A percentile compares a stretch with the other conserved stretches of the same genome.
These are phyloP conservation scores for Semotilus atromaculatus DNA, from an alignment of 2,797 vertebrate species.

Conservation along the genomic window DNA sequence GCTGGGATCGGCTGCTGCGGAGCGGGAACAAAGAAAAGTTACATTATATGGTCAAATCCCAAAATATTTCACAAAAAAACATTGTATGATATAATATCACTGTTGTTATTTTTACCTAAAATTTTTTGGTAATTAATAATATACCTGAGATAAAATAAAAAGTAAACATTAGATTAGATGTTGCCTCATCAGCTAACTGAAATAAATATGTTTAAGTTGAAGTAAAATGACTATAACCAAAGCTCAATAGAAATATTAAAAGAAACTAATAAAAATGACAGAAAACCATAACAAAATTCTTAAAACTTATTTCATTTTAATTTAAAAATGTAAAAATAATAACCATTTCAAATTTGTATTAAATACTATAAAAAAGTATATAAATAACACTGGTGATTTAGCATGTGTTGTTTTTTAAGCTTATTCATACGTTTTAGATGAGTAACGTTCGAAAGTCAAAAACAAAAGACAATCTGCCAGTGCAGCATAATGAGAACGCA, in stretches of 20 bases:
- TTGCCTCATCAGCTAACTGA: not conserved
- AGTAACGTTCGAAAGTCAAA: not conserved
- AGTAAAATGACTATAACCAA: too few relatives aligned
- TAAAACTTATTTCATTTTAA: not conserved
- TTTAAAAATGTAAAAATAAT: not conserved
- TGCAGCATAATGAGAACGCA: conserved; percentile 25
- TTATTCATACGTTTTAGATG: not conserved
- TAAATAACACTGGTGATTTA: not conserved
- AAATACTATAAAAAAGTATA: not conserved
- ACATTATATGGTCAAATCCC: not conserved
- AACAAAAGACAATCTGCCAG: not conserved
- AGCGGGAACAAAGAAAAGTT: not conserved
- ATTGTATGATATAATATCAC: not conserved
- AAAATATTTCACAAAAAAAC: not conserved
- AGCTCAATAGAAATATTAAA: not conserved
- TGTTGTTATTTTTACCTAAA: not conserved
- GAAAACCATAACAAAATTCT: not conserved
- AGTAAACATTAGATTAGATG: not conserved
- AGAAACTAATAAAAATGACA: not conserved
- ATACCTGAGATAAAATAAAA: not conserved
- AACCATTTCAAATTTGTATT: not conserved
- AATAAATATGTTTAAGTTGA: not conserved
- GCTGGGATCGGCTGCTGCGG: conserved; percentile 63
- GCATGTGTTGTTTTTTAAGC: not conserved
- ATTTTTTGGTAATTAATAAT: not conserved